A percentile compares a stretch with the other conserved stretches of the same genome.
These are phyloP conservation scores for Caenorhabditis panamensis DNA, from an alignment of 2,888 invertebrate species.

Conservation along the genomic window DNA sequence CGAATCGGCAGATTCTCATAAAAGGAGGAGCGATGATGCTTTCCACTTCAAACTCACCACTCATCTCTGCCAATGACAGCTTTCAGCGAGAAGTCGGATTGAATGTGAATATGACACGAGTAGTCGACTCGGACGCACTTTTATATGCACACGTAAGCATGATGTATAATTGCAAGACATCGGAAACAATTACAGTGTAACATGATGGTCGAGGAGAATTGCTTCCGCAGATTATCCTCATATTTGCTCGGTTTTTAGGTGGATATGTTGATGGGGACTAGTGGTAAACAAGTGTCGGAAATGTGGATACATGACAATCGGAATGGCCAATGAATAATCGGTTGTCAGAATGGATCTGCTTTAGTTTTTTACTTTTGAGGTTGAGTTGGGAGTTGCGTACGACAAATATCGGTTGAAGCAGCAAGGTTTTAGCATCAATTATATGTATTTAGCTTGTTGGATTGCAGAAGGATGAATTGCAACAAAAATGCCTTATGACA, in stretches of 20 bases:
- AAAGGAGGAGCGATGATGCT: conserved; percentile 12
- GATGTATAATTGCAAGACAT: conserved; percentile 15
- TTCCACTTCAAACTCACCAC: conserved; percentile 67
- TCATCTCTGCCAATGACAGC: conserved; percentile 64
- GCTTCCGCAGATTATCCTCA: conserved; percentile 54
- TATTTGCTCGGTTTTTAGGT: conserved; percentile 4
- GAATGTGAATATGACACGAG: conserved; percentile 48
- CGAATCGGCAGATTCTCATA: not conserved
- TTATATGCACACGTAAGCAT: conserved; percentile 29
- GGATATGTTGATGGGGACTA: not conserved
- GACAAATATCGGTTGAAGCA: too few species aligned
- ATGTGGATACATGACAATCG: not conserved
- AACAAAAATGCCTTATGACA: too few species aligned
- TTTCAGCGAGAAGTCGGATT: conserved; percentile 13
- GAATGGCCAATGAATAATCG: not conserved
- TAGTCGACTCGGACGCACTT: not conserved
- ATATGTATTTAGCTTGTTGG: too few species aligned
- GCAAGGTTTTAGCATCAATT: too few species aligned
- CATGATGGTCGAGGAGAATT: conserved; percentile 19
- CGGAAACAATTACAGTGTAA: conserved; percentile 49
- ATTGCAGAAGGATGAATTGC: too few species aligned
- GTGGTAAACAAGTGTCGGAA: not conserved
- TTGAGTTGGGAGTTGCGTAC: too few species aligned
- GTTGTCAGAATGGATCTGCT: not conserved
- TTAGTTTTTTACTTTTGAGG: not conserved